Evolutionary conservation across 2,797 vertebrate genomes (phyloP).

Genomic region (Remorina albescens): DNA sequence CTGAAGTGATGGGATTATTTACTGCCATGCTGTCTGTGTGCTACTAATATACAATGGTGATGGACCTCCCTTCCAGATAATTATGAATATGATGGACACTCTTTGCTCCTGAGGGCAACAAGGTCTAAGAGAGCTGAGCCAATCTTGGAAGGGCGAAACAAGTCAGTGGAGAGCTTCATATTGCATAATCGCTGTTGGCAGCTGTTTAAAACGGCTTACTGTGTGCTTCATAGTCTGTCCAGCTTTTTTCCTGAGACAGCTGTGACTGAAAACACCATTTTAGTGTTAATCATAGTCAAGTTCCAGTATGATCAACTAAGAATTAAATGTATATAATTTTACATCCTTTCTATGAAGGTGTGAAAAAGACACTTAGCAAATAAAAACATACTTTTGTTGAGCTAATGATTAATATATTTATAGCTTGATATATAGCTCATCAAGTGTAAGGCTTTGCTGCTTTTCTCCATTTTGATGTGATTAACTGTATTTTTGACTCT

Average conservation of each 20-base stretch:
- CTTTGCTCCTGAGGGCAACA: constrained; percentile 58
- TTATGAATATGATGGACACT: constrained; percentile 73
- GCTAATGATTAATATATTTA: not conserved
- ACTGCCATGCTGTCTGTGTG: constrained; percentile 66
- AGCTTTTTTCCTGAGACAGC: constrained; percentile 15
- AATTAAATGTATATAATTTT: not conserved
- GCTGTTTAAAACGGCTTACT: constrained; percentile 69
- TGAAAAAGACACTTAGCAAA: not conserved
- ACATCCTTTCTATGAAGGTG: not conserved
- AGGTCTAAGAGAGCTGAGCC: constrained; percentile 67
- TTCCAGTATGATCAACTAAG: not conserved
- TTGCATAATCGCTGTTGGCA: constrained; percentile 71
- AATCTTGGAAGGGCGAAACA: constrained; percentile 65
- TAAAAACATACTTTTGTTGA: not conserved
- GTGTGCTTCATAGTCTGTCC: constrained; percentile 42
- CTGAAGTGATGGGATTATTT: constrained; percentile 76
- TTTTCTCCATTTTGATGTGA: not conserved
- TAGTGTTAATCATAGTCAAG: not conserved
- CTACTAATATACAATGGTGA: constrained; percentile 64
- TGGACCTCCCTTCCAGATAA: constrained; percentile 70
- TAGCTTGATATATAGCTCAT: not conserved
- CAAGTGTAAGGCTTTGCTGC: not conserved
- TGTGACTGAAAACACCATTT: constrained; percentile 34
- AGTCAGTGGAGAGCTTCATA: constrained; percentile 61
- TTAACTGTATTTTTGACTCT: not conserved